Base-by-base conservation (phyloP, 2,113 vertebrate genomes). In the Gopherus evgoodei region DNA sequence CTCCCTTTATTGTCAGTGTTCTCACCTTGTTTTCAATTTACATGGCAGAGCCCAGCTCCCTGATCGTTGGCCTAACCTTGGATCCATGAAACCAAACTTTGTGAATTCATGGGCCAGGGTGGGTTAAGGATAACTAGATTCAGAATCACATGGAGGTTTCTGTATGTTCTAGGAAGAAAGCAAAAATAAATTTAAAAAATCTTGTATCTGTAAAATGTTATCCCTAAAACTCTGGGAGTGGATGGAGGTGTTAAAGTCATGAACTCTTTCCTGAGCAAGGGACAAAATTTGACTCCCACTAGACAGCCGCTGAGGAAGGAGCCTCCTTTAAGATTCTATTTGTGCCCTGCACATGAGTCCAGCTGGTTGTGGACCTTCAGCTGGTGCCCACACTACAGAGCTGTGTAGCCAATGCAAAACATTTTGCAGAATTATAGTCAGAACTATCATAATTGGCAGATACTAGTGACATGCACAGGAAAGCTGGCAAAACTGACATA, bases 111-210 rank as follows among this genome's bases (percentile, higher is more conserved):
- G 86, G 59, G 25, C 11, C 35, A 27, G 4, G 1, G 42, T n/a
- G 1, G 31, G 14, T 27, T 5, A 44, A 69, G 27, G 31, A 25
- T 11, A 44, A 2, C 14, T 54, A 16, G 24, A 79, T 79, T 11
- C 50, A 76, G 9, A 84, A 75, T 50, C 8, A 47, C 1, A 25
- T 19, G 5, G 0, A 13, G 0, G 1, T 75, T 90, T 83, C 38
- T 5, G 57, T 13, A 19, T 79, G 5, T 69, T 82, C 54, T n/a
- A 56, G 16, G 25, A 62, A 53, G 52, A 53, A 53, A 53, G 52
- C 52, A 53, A 53, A 53, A 53, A 53, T 44, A 78, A 1, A 35
- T 12, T 8, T 7, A 11, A 76, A 78, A 2, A 47, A 88, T 88
- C 65, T 57, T 47, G 42, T 25, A 93, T 35, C n/a, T 62, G 11